These are phyloP conservation scores for Ataeniobius toweri DNA, from an alignment of 2,797 vertebrate species.

Conservation along the genomic window DNA sequence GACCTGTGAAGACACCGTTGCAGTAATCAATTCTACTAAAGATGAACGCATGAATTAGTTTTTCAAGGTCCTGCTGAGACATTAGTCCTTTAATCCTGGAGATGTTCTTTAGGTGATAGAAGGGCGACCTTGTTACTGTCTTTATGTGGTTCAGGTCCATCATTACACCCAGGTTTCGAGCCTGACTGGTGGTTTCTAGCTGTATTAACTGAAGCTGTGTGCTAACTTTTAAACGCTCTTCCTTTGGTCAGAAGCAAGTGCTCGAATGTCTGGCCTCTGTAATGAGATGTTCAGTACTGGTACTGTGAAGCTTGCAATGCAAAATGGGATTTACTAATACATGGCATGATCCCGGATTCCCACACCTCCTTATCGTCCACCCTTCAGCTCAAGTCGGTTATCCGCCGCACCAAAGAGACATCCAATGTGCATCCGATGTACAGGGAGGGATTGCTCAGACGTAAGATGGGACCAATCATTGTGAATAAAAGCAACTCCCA, in stretches of 20 bases:
- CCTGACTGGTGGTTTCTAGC: too few species aligned
- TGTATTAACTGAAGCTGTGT: too few species aligned
- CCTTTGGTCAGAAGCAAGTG: conserved; percentile 2
- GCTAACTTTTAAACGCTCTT: too few species aligned
- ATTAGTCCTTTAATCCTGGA: too few species aligned
- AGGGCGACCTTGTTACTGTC: too few species aligned
- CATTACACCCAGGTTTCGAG: too few species aligned
- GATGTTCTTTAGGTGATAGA: too few species aligned
- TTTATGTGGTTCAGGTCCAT: too few species aligned
- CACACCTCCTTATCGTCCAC: conserved; percentile 51
- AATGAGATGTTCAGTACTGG: conserved; percentile 27
- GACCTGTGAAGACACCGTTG: too few species aligned
- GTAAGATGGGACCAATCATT: conserved; percentile 89
- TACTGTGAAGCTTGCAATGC: conserved; percentile 31
- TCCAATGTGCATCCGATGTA: conserved; percentile 93
- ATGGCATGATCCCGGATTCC: conserved; percentile 38
- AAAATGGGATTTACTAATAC: conserved; percentile 37
- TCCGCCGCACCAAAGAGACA: conserved; percentile 94
- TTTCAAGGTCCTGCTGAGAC: too few species aligned
- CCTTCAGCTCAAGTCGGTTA: conserved; percentile 93
- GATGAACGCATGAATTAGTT: too few species aligned
- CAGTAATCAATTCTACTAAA: too few species aligned
- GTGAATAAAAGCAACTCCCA: conserved; percentile 91
- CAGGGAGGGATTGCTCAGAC: conserved; percentile 87
- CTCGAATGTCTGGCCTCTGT: conserved; percentile 33